Base-by-base conservation (phyloP, 2,113 vertebrate genomes). In the Silurus asotus region DNA sequence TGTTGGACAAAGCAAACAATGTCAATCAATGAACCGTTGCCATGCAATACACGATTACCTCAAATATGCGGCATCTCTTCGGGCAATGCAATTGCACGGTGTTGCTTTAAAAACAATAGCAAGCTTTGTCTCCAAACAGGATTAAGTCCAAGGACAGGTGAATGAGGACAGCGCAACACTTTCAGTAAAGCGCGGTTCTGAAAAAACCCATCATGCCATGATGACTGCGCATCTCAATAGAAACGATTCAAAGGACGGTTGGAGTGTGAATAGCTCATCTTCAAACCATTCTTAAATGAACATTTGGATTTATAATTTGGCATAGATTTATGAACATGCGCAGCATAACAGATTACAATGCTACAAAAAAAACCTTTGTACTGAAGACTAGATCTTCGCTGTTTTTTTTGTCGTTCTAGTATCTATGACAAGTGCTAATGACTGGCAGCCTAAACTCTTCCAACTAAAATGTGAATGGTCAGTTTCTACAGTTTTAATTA, bases 31-130 rank as follows among this genome's bases (percentile, higher is more conserved):
- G 61, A 83, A 48, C 72, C 23, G 80, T 88, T 83, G 58, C 65
- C 77, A 69, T 84, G 82, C 65, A 86, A 86, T 86, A 81, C 75
- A 64, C 37, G 85, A 85, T 85, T 88, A 61, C 59, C 49, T 87
- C 10, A 48, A 17, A 48, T 77, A 83, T 67, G 49, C 65, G 20
- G 49, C 70, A 85, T 81, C 81, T 72, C 55, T 2, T 67, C 58
- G 58, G 61, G 61, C 81, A 74, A 51, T 70, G 61, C 75, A 76
- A 49, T 62, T 51, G 74, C 64, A 19, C 20, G 6, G 45, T 84
- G 76, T 5, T 87, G 62, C 45, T 87, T 49, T 59, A 58, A 75
- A 77, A 56, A 76, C 49, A 81, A 77, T 56, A 58, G 62, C 61
- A 28, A 61, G 58, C 51, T 75, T 17, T 51, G 78, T 53, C 53